Conservation (phyloP, 1,140 invertebrate genomes). For the Drosophila takahashii region DNA sequence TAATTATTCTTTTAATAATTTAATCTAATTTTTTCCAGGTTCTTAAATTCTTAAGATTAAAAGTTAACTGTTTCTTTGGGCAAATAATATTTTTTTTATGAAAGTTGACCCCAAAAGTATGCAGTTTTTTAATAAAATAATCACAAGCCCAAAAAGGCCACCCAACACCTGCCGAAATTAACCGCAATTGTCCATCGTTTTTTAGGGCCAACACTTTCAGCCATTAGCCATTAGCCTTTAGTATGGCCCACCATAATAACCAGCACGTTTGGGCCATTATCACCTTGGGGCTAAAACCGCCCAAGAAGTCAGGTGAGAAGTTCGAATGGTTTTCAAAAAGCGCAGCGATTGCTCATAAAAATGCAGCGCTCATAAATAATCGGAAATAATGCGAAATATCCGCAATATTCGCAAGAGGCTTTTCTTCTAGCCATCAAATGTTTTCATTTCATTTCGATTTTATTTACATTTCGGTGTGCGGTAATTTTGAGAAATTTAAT, state of each 20-base stretch:
- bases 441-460: conserved; percentile 7
- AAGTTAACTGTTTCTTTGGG: neutral
- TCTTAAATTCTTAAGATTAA: no score
- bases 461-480: conserved; percentile 39
- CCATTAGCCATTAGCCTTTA: neutral
- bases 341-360: conserved; percentile 53
- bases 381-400: conserved; percentile 48
- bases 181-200: neutral
- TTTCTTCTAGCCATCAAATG: neutral
- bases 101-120: conserved; percentile 4
- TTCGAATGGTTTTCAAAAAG: neutral
- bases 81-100: neutral
- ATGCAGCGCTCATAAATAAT: conserved; percentile 36
- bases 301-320: conserved; percentile 6
- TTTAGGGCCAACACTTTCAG: neutral
- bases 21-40: no score
- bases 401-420: conserved; percentile 25
- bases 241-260: neutral
- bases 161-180: neutral
- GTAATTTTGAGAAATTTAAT: conserved; percentile 58
- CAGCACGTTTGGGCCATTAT: conserved; percentile 10
- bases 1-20: no score
- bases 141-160: no score
- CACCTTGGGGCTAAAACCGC: neutral
- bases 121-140: neutral